These are phyloP conservation scores for Tragelaphus buxtoni DNA, from an alignment of 2,113 vertebrate species.

Conservation along the genomic window DNA sequence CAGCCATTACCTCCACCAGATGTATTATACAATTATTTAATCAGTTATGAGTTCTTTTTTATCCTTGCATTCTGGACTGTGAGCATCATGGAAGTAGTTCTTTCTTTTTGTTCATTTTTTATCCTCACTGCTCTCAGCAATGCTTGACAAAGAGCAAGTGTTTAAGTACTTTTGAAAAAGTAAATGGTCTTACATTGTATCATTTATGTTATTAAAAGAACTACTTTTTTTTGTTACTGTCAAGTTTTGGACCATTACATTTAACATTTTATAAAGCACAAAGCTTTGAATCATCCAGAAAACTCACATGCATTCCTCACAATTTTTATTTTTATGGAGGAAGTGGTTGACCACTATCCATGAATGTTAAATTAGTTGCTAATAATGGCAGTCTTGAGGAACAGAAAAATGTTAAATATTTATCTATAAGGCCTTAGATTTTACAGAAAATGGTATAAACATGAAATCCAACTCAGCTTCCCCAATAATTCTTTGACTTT, in stretches of 20 bases:
- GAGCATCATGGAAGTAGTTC: neutral
- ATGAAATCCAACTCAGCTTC: neutral
- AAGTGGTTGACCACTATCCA: neutral
- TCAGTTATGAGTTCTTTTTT: conserved; percentile 21
- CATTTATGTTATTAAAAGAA: neutral
- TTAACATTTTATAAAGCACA: conserved; percentile 10
- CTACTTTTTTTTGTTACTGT: neutral
- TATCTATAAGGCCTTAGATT: neutral
- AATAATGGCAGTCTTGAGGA: neutral
- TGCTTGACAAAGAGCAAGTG: neutral
- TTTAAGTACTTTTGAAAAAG: neutral
- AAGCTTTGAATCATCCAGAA: neutral
- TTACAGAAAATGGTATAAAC: conserved; percentile 52
- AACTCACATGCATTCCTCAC: neutral
- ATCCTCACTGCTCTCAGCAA: neutral
- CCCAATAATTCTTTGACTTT: neutral
- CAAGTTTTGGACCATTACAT: neutral
- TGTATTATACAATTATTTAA: neutral
- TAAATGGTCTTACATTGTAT: neutral
- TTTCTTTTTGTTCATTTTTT: neutral
- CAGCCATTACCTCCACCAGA: neutral
- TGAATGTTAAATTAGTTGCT: neutral
- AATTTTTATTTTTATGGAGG: neutral
- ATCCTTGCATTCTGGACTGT: neutral
- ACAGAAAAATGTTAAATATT: neutral